Base-by-base conservation (phyloP, 2,888 invertebrate species). In the Phytoseiulus persimilis region DNA sequence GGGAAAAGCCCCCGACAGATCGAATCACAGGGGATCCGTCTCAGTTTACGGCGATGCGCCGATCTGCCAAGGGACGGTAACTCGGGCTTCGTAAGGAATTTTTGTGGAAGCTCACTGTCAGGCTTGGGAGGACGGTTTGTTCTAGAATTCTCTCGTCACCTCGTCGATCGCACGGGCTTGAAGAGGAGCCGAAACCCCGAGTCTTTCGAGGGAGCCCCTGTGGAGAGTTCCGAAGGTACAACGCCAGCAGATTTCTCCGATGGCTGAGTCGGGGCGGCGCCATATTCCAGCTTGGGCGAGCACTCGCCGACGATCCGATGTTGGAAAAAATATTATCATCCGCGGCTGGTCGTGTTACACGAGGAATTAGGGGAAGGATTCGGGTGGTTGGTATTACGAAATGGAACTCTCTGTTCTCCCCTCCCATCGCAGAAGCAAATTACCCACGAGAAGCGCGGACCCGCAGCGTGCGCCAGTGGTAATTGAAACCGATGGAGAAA, bases 401-500 rank as follows among this genome's bases (percentile, higher is more conserved):
- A 65, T 65, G 65, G 65, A 65, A 65, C 65, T 23, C 65, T 65
- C 65, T 65, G 65, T 28, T 65, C 65, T 65, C 65, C 28, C 18
- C 65, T 28, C 28, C 65, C 65, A 2, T 18, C 11, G 65, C 28
- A 65, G 65, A 65, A 65, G 65, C 65, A 65, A 65, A 65, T 65
- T 65, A 65, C 65, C 65, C 65, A 28, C 65, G 65, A 65, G 65
- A 2, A 65, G 65, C 65, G 28, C 65, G 65, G 65, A 65, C 65
- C 18, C 65, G 28, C 9, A 14, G 65, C 65, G 65, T 39, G 39
- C 65, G 65, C 65, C 65, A 65, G 65, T 65, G 65, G 65, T 65
- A 65, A 65, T 65, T 65, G 65, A 65, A 65, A 65, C 65, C 65
- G 65, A 65, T 65, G 65, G 65, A 65, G 65, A 65, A 65, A 65